Evolutionary conservation across 1,140 invertebrate species (phyloP).

Genomic region (Trachymyrmex septentrionalis): DNA sequence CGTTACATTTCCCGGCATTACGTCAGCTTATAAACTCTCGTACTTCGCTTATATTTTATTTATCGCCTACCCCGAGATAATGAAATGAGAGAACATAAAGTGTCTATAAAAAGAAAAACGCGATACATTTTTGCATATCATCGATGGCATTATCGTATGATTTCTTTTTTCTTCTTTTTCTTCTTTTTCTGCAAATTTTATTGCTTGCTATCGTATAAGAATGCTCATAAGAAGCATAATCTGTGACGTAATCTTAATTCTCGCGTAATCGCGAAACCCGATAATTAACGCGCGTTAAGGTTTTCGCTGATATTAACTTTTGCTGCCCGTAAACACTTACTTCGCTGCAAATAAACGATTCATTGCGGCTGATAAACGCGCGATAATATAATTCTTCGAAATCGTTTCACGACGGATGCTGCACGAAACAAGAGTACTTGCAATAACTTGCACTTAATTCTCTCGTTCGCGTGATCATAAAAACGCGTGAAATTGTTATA

Average conservation of each 20-base stretch:
- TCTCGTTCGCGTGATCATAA: conserved; percentile 21
- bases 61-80: not conserved
- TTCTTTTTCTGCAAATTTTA: too few species aligned
- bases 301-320: conserved; percentile 45
- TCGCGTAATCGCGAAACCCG: conserved; percentile 8
- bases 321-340: conserved; percentile 46
- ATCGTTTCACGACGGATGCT: conserved; percentile 30
- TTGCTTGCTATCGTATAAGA: not conserved
- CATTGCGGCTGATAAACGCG: conserved; percentile 52
- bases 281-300: conserved; percentile 44
- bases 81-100: not conserved
- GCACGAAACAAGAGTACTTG: conserved; percentile 27
- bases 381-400: conserved; percentile 55
- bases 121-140: not conserved
- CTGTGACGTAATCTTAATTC: conserved; percentile 20
- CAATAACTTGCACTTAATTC: not conserved
- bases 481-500: conserved; percentile 33
- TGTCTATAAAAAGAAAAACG: not conserved
- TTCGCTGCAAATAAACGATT: conserved; percentile 36
- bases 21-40: conserved; percentile 29
- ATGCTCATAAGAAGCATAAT: not conserved
- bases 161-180: not conserved
- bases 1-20: conserved; percentile 13
- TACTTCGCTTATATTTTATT: not conserved
- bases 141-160: not conserved